Evolutionary conservation across 64 coral and sea anemone genomes (phyloP), one percentile per base, ranked within the genome.

Genomic region (Anthopleura sola): DNA sequence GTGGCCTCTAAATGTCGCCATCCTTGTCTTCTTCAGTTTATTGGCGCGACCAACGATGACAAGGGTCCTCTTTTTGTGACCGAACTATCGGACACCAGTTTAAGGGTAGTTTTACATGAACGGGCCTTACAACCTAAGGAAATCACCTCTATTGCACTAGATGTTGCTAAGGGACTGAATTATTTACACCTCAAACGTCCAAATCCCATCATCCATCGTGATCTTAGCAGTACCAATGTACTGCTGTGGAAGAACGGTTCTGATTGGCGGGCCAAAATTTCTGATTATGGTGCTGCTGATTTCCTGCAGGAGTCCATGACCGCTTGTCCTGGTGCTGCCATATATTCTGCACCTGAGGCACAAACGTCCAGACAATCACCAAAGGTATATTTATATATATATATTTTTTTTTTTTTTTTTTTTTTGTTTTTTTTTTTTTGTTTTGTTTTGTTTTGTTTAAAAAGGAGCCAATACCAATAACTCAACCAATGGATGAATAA

Each of bases 1-100:
- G 83, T 92, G 75, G 90, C 90, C 13, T 81, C 78, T 8, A 60
- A 19, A 49, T 91, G 90, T 38, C 84, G 90, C 5, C 90, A 91
- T 55, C 90, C 90, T 26, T 92, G 85, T 48, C 81, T 92, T 10
- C 31, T 92, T n/a, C 85, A 92, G 38, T 75, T 85, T 26, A 78
- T 84, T 78, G 82, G 81, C 56, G 49, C 58, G 77, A 90, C 82
- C 55, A 84, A 50, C 23, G 39, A 40, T 40, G 80, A 84, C 0
- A 19, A 29, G 13, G 81, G 36, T 49, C 88, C 88, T 39, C 19
- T 90, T 6, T 56, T 85, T 31, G 29, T 90, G 2, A 85, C 82
- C 15, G 88, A 90, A 37, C 54, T 90, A 19, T 17, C 78, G 46
- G 80, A 83, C 24, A 58, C 81, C 0, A 85, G 81, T 55, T 58